Evolutionary conservation across 2,888 invertebrate genomes (phyloP).

Genomic region (Diaphora mendica): DNA sequence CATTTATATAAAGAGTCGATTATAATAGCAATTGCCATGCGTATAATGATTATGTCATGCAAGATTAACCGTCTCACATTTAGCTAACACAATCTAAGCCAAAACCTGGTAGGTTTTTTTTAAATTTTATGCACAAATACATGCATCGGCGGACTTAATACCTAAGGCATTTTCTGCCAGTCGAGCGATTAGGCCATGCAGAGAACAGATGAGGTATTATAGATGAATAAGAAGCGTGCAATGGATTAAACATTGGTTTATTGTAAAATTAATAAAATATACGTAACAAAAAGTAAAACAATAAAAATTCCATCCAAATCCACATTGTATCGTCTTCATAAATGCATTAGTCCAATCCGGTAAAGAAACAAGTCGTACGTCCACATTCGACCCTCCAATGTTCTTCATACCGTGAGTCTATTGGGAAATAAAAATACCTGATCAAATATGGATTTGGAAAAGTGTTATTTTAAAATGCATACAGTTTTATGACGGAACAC

Average conservation of each 20-base stretch:
- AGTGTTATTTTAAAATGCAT: constrained; percentile 37
- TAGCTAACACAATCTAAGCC: background rate
- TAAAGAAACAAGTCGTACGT: constrained; percentile 61
- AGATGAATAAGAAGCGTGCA: constrained; percentile 52
- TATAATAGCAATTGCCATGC: constrained; percentile 4
- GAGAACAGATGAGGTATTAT: constrained; percentile 3
- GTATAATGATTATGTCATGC: constrained; percentile 1
- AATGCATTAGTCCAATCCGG: constrained; percentile 73
- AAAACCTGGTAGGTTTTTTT: background rate
- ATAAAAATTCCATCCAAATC: constrained; percentile 74
- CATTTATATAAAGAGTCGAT: background rate
- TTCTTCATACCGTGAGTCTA: constrained; percentile 85
- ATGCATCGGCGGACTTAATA: too few relatives aligned
- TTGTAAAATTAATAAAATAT: constrained; percentile 61
- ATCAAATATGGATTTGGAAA: constrained; percentile 83
- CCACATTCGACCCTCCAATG: constrained; percentile 62
- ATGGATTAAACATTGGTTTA: constrained; percentile 73
- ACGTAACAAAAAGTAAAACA: constrained; percentile 63
- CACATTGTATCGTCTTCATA: constrained; percentile 77
- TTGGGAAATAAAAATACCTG: constrained; percentile 72
- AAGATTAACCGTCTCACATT: background rate
- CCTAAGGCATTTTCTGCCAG: too few relatives aligned
- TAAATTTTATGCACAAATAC: too few relatives aligned
- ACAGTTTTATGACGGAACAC: constrained; percentile 30
- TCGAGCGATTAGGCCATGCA: too few relatives aligned